Evolutionary conservation across 2,888 invertebrate genomes (phyloP), one percentile per base, ranked within the genome.

Genomic region (Paralinhomoeus sp.): DNA sequence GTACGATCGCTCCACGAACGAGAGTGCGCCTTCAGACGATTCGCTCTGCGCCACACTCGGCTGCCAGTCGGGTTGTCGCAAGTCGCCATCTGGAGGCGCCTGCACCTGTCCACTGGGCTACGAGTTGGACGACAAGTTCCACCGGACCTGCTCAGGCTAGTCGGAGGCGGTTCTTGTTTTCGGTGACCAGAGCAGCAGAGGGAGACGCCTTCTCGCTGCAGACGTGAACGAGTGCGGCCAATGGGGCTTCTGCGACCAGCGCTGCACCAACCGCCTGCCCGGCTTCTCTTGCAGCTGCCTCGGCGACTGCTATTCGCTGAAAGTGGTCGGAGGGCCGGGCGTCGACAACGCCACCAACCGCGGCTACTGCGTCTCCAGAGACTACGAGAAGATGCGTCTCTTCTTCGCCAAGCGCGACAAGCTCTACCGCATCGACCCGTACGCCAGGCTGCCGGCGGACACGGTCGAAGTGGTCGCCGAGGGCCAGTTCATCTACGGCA

Each of bases 41-140:
- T 70, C 74, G 41, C 75, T 78, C 37, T 93, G 93, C 61, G 76
- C 77, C 0, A 73, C 76, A 2, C 66, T 91, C 46, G 77, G 77
- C 49, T 93, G 93, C 65, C 80, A 82, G 61, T 77, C 83, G 68
- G 79, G 77, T 59, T 93, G 93, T 66, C 79, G 80, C 53, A 77
- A 83, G 34, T 87, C 87, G 0, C 74, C 83, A 9, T 74, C 73
- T 7, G 89, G 89, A 40, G 89, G 89, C 35, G 73, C 75, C 41
- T 97, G 93, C 66, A 77, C 76, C 47, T 97, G 93, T 67, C 76
- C 77, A 0, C 72, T 75, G 23, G 91, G 91, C 0, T 77, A 79
- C 57, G 72, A 76, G 54, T 71, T 91, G n/a, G 74, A 79, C 1
- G 66, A 76, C 5, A 79, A 82, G 62, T 81, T 66, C 53, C 62